phyloP scores from a whole-genome alignment of 2,797 vertebrate genomes.

The Naso thynnoides region DNA sequence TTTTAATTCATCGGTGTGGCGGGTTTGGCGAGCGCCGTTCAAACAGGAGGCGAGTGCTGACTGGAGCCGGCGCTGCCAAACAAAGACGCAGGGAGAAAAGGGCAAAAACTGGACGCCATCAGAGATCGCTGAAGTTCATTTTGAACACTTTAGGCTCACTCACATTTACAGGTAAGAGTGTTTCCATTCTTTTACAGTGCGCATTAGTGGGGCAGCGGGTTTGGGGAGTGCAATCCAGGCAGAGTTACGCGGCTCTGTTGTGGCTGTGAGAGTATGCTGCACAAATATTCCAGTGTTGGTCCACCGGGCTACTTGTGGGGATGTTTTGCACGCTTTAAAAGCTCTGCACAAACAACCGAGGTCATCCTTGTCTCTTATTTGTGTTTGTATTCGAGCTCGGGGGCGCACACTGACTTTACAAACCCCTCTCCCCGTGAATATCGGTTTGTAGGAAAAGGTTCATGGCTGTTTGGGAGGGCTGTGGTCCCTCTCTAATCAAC shows the following conservation, averaged over 20 bases:
- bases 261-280: constrained; percentile 43
- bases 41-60: constrained; percentile 48
- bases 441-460: neutral
- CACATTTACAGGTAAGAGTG: constrained; percentile 62
- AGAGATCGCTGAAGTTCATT: constrained; percentile 63
- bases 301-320: constrained; percentile 10
- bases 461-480: constrained; percentile 5
- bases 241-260: constrained; percentile 62
- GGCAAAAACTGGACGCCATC: constrained; percentile 18
- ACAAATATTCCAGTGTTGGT: constrained; percentile 16
- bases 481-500: constrained; percentile 42
- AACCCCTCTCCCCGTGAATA: neutral
- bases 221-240: constrained; percentile 15
- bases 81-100: constrained; percentile 56
- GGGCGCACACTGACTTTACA: constrained; percentile 36
- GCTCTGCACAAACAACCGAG: neutral
- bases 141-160: constrained; percentile 40
- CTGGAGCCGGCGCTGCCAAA: constrained; percentile 48
- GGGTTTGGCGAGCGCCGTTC: constrained; percentile 46
- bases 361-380: neutral
- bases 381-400: neutral
- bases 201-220: neutral
- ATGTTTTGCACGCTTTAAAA: constrained; percentile 11
- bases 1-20: constrained; percentile 19
- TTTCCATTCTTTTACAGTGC: constrained; percentile 7